These are phyloP conservation scores for Muricea muricata DNA, from an alignment of 92 coral and sea anemone genomes.

Conservation along the genomic window DNA sequence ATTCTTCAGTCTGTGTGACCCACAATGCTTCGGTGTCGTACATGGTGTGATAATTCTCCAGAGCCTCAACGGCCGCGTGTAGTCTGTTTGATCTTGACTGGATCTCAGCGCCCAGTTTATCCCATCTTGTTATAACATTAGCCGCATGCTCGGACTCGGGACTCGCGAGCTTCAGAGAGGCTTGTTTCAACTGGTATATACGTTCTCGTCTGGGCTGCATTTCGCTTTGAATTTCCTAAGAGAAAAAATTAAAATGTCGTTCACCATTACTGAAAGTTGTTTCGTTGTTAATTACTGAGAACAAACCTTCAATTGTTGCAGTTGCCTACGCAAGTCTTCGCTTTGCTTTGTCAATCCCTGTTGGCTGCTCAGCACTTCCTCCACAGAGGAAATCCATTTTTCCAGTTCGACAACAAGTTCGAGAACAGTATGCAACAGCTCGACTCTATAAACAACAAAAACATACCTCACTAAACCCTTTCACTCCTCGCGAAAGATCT, in stretches of 20 bases:
- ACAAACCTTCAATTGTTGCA: constrained; percentile 68
- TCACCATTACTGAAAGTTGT: not conserved
- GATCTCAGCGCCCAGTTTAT: constrained; percentile 69
- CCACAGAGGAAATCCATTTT: constrained; percentile 85
- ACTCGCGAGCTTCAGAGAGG: constrained; percentile 77
- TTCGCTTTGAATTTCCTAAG: constrained; percentile 75
- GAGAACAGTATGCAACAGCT: constrained; percentile 78
- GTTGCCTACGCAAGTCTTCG: constrained; percentile 81
- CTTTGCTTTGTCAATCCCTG: constrained; percentile 85
- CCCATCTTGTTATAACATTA: constrained; percentile 85
- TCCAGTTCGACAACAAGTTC: constrained; percentile 73
- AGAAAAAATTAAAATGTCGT: not conserved
- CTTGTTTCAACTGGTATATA: constrained; percentile 71
- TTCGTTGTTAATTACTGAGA: not conserved
- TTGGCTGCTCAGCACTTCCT: constrained; percentile 80
- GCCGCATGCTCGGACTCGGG: constrained; percentile 73
- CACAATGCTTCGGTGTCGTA: constrained; percentile 76
- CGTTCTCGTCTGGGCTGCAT: constrained; percentile 77
- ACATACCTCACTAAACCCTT: not conserved
- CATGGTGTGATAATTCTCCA: constrained; percentile 74
- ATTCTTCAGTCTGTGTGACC: constrained; percentile 81
- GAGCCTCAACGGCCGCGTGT: constrained; percentile 65
- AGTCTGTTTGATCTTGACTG: constrained; percentile 73
- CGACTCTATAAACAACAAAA: constrained; percentile 64
- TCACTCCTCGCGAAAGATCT: not conserved